Base-by-base conservation (phyloP, 2,888 invertebrate species). In the Aradus depressus region DNA sequence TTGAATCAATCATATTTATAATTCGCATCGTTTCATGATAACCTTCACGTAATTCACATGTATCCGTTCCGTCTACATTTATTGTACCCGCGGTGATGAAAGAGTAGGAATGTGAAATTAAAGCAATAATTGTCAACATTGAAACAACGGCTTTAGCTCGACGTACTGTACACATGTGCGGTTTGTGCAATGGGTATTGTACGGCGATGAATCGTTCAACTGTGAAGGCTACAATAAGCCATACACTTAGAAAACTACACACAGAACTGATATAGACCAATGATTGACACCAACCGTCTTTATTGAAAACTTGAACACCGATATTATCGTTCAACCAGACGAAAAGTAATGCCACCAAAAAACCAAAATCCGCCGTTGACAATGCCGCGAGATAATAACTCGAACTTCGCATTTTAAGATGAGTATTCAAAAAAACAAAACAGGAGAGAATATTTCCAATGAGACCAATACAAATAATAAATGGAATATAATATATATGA, bases 171-270 rank as follows among this genome's bases (percentile, higher is more conserved):
- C 78, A 79, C 62, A 78, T 74, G 50, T 72, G 71, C 0, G 77
- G 75, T 21, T 77, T 64, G 47, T 73, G 73, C 10, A 78, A 62
- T 0, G 78, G 78, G 61, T 75, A 76, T 59, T 77, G 76, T 1
- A 81, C 76, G 3, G 79, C 80, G 35, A 81, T 77, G 65, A 78
- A 81, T 49, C 81, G 67, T 62, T 81, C 81, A 2, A 79, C 75
- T 1, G 81, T 81, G 63, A 81, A 81, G 1, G 79, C 79, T 4
- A 81, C 80, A 31, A 79, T 78, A 26, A 80, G 66, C 80, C 80
- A 81, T 2, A 79, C 79, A 60, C 79, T 79, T 10, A 81, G 64
- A 45, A 77, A 79, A 56, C 77, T 75, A 68, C 74, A 76, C 1
- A 73, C 73, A 19, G 72, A 71, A 50, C 71, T 71, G 2, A 72